A percentile compares a stretch with the other conserved stretches of the same genome.
Evolutionary conservation across 2,113 vertebrate genomes (phyloP).

Genomic region (Thalassarche chlororhynchos): DNA sequence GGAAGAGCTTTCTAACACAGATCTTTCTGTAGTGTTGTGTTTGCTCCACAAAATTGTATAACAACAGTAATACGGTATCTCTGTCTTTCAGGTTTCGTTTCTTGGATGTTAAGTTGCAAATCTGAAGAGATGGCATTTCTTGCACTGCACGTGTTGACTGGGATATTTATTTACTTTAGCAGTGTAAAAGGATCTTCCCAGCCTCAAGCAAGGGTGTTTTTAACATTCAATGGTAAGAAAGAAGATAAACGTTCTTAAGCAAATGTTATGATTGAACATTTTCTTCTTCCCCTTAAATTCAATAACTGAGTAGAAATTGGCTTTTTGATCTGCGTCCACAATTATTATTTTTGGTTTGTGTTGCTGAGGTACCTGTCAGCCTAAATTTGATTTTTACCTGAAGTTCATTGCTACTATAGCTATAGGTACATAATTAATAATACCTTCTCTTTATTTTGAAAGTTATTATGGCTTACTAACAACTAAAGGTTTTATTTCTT

Average conservation of each 20-base stretch:
- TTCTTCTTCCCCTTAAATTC: neutral
- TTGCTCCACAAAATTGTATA: neutral
- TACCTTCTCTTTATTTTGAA: neutral
- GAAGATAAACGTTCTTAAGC: conserved; percentile 48
- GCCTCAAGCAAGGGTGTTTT: conserved; percentile 81
- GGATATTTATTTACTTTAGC: conserved; percentile 72
- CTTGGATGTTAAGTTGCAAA: conserved; percentile 66
- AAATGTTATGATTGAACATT: conserved; percentile 47
- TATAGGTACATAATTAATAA: neutral
- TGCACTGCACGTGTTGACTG: conserved; percentile 59
- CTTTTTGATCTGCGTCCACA: neutral
- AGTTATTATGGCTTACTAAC: neutral
- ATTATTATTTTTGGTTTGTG: neutral
- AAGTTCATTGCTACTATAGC: neutral
- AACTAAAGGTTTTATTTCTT: neutral
- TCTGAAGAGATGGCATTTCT: conserved; percentile 75
- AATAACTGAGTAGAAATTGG: neutral
- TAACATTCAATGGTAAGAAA: conserved; percentile 83
- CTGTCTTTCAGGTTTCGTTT: conserved; percentile 62
- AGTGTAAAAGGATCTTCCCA: conserved; percentile 75
- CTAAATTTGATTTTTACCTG: neutral
- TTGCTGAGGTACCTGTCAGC: neutral
- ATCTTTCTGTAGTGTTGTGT: neutral
- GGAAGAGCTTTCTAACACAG: neutral
- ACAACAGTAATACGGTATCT: conserved; percentile 20